Evolutionary conservation across 2,113 vertebrate species (phyloP), one percentile per base, ranked within the genome.

Genomic region (Erythrolamprus reginae): DNA sequence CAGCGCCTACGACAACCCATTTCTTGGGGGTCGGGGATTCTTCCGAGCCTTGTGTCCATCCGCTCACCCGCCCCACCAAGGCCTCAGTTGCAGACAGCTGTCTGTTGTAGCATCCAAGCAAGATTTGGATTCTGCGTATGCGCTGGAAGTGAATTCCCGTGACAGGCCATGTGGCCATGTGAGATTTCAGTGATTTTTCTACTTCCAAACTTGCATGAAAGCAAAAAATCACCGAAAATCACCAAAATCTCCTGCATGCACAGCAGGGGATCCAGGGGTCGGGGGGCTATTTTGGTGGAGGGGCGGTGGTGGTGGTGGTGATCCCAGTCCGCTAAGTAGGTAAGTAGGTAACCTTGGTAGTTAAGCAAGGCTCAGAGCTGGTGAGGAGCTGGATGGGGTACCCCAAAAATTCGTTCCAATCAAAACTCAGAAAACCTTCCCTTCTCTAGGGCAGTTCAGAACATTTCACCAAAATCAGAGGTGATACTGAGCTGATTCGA

Each of bases 1-100:
- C 38, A 61, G 45, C 23, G 12, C 82, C 33, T 28, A 55, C 24
- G 5, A n/a, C 24, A 4, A n/a, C 47, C 52, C 86, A 56, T 90
- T 91, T 87, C 84, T 87, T 24, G 42, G 23, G 65, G 50, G 65
- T 51, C 70, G 56, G 85, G 38, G 19, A 3, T n/a, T 82, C 88
- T 88, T 88, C 92, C 92, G 86, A 90, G 86, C 84, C 93, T 12
- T 86, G 90, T 83, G 38, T 51, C 88, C 90, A 1, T 7, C 33
- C 1, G 0, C 7, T 8, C 45, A 42, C 47, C 53, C 10, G 17
- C 51, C 56, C 58, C 61, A 77, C 58, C 90, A 48, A 86, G 90
- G 24, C 84, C 52, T 50, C 26, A 17, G n/a, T 50, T 13, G 70
- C 7, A 1, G 10, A 8, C 4, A 10, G 52, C 90, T 77, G 65